Conservation (phyloP, 2,113 vertebrate species). For the Myxocyprinus asiaticus region DNA sequence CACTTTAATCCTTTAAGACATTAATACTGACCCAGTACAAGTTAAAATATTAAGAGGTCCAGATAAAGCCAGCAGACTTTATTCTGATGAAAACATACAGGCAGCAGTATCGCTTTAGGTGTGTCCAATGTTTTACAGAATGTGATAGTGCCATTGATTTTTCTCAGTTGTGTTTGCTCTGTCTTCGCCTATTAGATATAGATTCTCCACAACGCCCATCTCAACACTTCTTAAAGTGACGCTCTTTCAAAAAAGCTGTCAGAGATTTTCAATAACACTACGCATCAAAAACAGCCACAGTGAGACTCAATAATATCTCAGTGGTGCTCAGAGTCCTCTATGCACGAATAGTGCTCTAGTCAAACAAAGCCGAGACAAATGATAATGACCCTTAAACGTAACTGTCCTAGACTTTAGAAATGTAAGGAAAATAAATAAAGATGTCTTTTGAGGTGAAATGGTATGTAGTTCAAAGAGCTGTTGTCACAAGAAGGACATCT, state of each 20-base stretch:
- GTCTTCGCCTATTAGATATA: conserved; percentile 75
- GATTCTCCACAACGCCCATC: conserved; percentile 66
- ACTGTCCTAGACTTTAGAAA: too few species aligned
- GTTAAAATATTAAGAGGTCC: not conserved
- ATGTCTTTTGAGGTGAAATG: too few species aligned
- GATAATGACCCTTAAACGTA: too few species aligned
- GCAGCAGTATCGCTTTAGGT: conserved; percentile 1
- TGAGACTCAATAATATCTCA: conserved; percentile 53
- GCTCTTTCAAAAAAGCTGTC: conserved; percentile 69
- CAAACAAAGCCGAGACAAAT: conserved; percentile 36
- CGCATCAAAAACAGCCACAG: conserved; percentile 61
- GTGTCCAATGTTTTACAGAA: conserved; percentile 71
- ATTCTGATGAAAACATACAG: conserved; percentile 17
- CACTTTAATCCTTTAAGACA: too few species aligned
- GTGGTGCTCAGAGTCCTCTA: conserved; percentile 53
- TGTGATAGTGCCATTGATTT: conserved; percentile 74
- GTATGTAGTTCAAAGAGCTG: too few species aligned
- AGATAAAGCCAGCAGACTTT: too few species aligned
- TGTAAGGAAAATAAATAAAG: too few species aligned
- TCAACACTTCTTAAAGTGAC: conserved; percentile 72
- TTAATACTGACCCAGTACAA: too few species aligned
- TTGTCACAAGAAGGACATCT: too few species aligned
- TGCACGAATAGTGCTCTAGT: conserved; percentile 43
- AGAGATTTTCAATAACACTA: conserved; percentile 65
- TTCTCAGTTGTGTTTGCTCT: conserved; percentile 73